Conservation (phyloP, 2,888 invertebrate species). For the Drosophila stalkeri region DNA sequence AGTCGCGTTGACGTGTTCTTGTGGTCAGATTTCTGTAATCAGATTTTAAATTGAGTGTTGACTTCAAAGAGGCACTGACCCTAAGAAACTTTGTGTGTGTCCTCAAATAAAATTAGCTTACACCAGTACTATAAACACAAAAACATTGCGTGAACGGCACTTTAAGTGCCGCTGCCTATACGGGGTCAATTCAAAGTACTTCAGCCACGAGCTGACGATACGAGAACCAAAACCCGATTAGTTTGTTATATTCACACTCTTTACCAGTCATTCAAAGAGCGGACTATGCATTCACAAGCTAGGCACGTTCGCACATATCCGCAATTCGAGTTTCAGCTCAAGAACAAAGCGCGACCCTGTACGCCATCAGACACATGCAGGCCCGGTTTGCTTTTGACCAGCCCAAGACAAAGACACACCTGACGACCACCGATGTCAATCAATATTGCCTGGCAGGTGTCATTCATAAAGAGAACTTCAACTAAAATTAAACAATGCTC, state of each 20-base stretch:
- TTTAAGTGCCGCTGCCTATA: not conserved
- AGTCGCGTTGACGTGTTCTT: slow-evolving; percentile 80
- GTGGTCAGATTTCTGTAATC: slow-evolving; percentile 72
- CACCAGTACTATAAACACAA: not conserved
- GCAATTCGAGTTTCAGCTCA: slow-evolving; percentile 67
- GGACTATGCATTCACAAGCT: slow-evolving; percentile 46
- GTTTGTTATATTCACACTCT: slow-evolving; percentile 21
- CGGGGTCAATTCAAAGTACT: slow-evolving; percentile 40
- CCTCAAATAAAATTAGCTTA: not conserved
- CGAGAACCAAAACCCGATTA: slow-evolving; percentile 20
- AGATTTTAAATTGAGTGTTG: not conserved
- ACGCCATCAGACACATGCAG: slow-evolving; percentile 8
- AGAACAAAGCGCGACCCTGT: slow-evolving; percentile 65
- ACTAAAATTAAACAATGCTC: slow-evolving; percentile 34
- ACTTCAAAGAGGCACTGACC: not conserved
- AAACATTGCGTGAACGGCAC: slow-evolving; percentile 23
- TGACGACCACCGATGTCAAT: slow-evolving; percentile 48
- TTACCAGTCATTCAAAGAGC: slow-evolving; percentile 23
- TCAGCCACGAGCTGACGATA: slow-evolving; percentile 19
- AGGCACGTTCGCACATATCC: slow-evolving; percentile 70
- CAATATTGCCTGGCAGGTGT: slow-evolving; percentile 25
- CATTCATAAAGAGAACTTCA: slow-evolving; percentile 18
- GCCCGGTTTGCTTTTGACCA: slow-evolving; percentile 24
- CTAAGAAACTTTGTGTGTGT: not conserved
- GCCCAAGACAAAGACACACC: slow-evolving; percentile 16